Percentiles rank a stretch among this genome's conserved stretches.
These are phyloP conservation scores for Dipodomys spectabilis DNA, from an alignment of 2,113 vertebrate genomes.

Conservation along the genomic window DNA sequence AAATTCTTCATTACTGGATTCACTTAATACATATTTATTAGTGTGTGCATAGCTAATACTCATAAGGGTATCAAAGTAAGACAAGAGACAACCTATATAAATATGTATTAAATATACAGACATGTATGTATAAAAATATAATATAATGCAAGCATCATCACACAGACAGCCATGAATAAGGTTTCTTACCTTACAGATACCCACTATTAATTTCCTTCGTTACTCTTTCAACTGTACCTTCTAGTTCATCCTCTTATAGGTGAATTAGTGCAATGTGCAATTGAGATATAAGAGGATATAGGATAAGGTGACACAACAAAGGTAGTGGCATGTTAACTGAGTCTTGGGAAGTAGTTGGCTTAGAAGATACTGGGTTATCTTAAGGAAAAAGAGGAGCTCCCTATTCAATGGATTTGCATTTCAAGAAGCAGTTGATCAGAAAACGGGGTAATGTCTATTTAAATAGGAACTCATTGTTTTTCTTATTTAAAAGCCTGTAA, in stretches of 20 bases:
- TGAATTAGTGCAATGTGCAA: neutral
- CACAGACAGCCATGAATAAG: neutral
- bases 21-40: neutral
- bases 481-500: neutral
- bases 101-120: neutral
- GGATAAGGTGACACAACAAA: neutral
- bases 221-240: neutral
- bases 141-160: neutral
- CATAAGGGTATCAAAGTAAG: constrained; percentile 12
- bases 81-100: neutral
- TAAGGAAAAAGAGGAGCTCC: constrained; percentile 11
- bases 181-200: neutral
- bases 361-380: neutral
- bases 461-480: constrained; percentile 22
- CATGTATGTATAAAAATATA: neutral
- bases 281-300: neutral
- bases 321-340: neutral
- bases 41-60: neutral
- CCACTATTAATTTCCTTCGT: neutral
- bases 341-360: neutral
- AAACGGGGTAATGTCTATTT: neutral
- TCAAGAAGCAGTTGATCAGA: constrained; percentile 40
- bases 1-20: constrained; percentile 8
- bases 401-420: neutral
- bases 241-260: constrained; percentile 3